Percentiles rank a stretch among this genome's conserved stretches.
Evolutionary conservation across 2,797 vertebrate species (phyloP).

Genomic region (Hippoglossus hippoglossus): DNA sequence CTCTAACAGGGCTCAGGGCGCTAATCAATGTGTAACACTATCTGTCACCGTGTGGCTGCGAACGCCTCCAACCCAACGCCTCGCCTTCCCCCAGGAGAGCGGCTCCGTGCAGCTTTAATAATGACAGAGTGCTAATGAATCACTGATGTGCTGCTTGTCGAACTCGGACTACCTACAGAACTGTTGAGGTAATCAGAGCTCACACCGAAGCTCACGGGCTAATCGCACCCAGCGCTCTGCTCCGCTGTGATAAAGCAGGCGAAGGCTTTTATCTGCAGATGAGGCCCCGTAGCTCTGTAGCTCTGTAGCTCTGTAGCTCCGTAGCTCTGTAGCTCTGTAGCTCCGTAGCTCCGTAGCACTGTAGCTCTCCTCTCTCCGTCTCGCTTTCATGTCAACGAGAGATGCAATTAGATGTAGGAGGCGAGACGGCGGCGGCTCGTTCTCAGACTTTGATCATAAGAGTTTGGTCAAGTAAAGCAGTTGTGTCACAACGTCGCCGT

Average conservation of each 20-base stretch:
- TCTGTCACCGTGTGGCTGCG: constrained; percentile 27
- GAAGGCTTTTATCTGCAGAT: constrained; percentile 15
- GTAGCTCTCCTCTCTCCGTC: neutral
- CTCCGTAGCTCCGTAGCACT: neutral
- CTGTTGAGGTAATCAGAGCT: constrained; percentile 22
- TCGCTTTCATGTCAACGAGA: constrained; percentile 26
- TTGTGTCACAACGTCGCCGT: neutral
- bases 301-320: no score
- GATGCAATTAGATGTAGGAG: constrained; percentile 28
- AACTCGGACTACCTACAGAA: constrained; percentile 13
- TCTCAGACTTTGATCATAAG: constrained; percentile 13
- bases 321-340: no score
- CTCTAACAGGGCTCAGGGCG: constrained; percentile 12
- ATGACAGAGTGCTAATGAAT: constrained; percentile 46
- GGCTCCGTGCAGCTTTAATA: constrained; percentile 36
- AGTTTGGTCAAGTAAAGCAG: constrained; percentile 1
- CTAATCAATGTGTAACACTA: constrained; percentile 24
- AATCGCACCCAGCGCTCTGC: constrained; percentile 13
- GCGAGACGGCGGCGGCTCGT: neutral
- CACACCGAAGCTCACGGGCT: constrained; percentile 28
- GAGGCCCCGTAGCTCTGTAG: no score
- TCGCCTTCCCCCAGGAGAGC: constrained; percentile 6
- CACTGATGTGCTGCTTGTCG: neutral
- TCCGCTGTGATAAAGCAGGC: constrained; percentile 26
- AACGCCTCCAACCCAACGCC: constrained; percentile 15